Conservation (phyloP, 2,888 invertebrate species). For the Andrena camellia region DNA sequence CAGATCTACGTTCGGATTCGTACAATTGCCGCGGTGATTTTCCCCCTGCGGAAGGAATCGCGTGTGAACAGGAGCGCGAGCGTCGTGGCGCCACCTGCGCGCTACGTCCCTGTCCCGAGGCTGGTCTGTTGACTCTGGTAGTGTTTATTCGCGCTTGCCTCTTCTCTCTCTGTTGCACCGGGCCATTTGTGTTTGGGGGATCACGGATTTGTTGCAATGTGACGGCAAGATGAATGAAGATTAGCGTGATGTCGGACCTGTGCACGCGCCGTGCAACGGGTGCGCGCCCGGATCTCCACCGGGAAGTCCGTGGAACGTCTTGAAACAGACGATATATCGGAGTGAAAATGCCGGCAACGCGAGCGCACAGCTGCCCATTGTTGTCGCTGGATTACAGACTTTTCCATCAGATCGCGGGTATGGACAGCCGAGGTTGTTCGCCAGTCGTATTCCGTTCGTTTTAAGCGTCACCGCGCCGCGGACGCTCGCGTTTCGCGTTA, state of each 20-base stretch:
- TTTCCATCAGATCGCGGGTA: constrained; percentile 45
- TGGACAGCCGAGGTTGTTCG: constrained; percentile 47
- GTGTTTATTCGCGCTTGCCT: constrained; percentile 86
- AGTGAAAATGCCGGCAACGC: constrained; percentile 79
- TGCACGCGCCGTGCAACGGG: constrained; percentile 69
- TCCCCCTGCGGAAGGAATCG: background rate
- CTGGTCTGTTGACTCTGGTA: constrained; percentile 85
- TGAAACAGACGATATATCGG: constrained; percentile 63
- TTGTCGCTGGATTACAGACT: constrained; percentile 53
- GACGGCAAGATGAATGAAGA: constrained; percentile 76
- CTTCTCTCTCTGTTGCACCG: constrained; percentile 58
- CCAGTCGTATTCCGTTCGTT: constrained; percentile 44
- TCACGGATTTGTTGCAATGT: constrained; percentile 74
- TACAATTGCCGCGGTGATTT: background rate
- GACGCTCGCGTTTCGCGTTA: constrained; percentile 69
- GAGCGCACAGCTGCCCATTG: constrained; percentile 62
- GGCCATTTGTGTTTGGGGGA: constrained; percentile 69
- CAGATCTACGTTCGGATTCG: background rate
- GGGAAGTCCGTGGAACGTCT: constrained; percentile 48
- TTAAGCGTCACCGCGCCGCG: constrained; percentile 27
- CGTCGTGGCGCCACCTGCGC: constrained; percentile 74
- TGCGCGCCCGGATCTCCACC: constrained; percentile 63
- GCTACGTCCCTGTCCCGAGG: constrained; percentile 83
- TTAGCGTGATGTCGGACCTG: constrained; percentile 72
- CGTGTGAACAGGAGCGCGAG: constrained; percentile 76